These are phyloP conservation scores for Drosophila equinoxialis DNA, from an alignment of 1,140 invertebrate genomes.

Conservation along the genomic window DNA sequence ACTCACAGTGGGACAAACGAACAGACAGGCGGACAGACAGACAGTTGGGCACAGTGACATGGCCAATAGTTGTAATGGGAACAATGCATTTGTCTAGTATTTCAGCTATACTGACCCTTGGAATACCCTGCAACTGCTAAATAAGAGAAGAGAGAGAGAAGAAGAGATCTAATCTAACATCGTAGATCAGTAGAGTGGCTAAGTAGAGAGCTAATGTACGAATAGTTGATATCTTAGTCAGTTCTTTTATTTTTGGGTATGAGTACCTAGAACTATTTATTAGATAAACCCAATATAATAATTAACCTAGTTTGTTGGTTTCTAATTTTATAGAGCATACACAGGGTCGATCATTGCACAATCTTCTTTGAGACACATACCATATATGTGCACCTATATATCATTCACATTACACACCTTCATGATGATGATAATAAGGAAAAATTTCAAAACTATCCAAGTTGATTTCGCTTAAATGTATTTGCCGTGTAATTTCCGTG, in stretches of 20 bases:
- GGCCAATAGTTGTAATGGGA: background rate
- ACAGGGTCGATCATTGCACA: conserved; percentile 1
- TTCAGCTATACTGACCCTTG: background rate
- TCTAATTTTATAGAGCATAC: too few species aligned
- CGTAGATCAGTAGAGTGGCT: too few species aligned
- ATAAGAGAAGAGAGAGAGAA: too few species aligned
- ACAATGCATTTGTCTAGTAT: background rate
- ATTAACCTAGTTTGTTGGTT: too few species aligned
- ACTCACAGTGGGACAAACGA: background rate
- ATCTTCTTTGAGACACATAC: background rate
- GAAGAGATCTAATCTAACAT: too few species aligned
- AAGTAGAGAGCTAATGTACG: too few species aligned
- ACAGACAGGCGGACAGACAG: background rate
- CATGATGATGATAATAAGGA: conserved; percentile 2
- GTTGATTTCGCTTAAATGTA: conserved; percentile 38
- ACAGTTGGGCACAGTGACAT: background rate
- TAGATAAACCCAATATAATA: too few species aligned
- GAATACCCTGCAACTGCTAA: background rate
- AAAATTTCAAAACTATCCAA: conserved; percentile 12
- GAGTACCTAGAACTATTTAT: too few species aligned
- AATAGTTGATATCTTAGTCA: too few species aligned
- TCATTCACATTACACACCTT: conserved; percentile 4
- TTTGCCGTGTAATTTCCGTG: conserved; percentile 63
- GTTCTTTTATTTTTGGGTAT: too few species aligned
- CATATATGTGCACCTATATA: background rate